A percentile compares a stretch with the other conserved stretches of the same genome.
These are phyloP conservation scores for Dolomedes plantarius DNA, from an alignment of 2,888 invertebrate genomes.

Conservation along the genomic window DNA sequence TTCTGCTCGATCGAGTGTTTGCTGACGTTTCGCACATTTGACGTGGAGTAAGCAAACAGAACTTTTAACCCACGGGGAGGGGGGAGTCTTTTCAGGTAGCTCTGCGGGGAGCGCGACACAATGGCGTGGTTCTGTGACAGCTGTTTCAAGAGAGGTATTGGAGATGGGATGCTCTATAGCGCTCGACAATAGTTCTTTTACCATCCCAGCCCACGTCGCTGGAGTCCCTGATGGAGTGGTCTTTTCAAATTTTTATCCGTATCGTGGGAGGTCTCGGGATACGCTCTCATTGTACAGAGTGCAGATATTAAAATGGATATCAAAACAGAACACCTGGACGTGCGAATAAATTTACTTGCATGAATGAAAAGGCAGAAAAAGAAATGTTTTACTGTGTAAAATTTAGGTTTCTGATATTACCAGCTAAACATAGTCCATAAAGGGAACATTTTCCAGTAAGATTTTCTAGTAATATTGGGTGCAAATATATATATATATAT, in stretches of 20 bases:
- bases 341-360: no score
- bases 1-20: constrained; percentile 1
- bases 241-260: neutral
- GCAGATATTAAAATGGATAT: neutral
- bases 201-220: neutral
- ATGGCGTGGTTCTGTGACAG: neutral
- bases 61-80: neutral
- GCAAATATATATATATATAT: no score
- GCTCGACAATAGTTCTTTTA: neutral
- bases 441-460: no score
- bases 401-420: no score
- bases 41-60: neutral
- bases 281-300: neutral
- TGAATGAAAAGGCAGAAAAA: no score
- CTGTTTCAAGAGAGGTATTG: neutral
- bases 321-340: neutral
- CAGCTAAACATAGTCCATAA: no score
- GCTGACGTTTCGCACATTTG: neutral
- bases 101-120: neutral
- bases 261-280: neutral
- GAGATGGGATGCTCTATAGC: neutral
- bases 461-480: no score
- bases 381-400: no score
- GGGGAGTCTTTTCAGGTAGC: neutral
- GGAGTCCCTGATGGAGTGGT: neutral